These are phyloP conservation scores for Vultur gryphus DNA, from an alignment of 2,797 vertebrate species.

Conservation along the genomic window DNA sequence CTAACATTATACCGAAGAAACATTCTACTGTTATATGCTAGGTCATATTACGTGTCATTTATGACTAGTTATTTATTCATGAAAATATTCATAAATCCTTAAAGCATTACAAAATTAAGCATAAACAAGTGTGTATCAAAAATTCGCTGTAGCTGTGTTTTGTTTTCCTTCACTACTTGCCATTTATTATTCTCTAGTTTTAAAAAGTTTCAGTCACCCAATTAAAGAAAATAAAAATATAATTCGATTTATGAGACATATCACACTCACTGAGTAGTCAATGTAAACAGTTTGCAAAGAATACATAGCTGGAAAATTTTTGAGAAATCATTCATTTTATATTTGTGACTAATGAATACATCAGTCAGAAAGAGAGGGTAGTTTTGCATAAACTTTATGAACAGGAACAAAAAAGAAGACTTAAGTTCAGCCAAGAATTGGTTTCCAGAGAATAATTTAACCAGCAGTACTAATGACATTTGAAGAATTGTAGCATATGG, in stretches of 20 bases:
- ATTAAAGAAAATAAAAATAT: background rate
- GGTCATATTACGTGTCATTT: background rate
- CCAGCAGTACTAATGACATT: background rate
- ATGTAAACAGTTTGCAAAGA: background rate
- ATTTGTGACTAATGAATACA: background rate
- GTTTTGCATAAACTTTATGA: background rate
- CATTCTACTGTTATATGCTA: background rate
- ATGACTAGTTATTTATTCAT: background rate
- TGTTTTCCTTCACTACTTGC: background rate
- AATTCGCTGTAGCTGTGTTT: background rate
- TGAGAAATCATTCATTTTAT: background rate
- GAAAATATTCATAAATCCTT: background rate
- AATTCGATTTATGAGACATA: background rate
- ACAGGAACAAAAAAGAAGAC: background rate
- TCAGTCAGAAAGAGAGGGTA: background rate
- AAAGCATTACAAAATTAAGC: background rate
- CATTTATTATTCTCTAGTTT: background rate
- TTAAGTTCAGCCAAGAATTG: background rate
- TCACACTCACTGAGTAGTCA: background rate
- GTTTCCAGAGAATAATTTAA: background rate
- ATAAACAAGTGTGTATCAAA: background rate
- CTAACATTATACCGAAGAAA: background rate
- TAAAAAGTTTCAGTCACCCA: background rate
- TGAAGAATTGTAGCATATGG: background rate
- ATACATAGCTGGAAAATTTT: background rate